These are phyloP conservation scores for Chaetops frenatus DNA, from an alignment of 2,113 vertebrate species.

Conservation along the genomic window DNA sequence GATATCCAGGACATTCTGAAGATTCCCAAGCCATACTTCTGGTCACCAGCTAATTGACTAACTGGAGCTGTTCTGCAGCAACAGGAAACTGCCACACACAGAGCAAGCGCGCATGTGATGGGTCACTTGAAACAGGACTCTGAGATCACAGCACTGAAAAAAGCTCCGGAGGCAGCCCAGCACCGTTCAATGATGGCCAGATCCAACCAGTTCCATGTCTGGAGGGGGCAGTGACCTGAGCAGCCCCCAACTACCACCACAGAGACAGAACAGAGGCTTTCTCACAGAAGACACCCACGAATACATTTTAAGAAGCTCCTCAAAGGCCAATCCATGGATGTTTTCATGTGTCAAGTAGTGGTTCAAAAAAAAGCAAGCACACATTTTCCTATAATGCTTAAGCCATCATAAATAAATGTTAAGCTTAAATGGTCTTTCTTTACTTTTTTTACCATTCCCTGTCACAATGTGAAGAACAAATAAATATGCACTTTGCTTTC, in stretches of 20 bases:
- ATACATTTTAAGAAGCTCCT: not conserved
- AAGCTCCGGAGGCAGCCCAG: not conserved
- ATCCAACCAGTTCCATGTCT: not conserved
- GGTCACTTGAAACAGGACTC: not conserved
- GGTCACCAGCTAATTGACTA: not conserved
- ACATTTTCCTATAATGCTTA: not conserved
- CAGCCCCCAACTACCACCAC: accelerated
- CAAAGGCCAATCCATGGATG: not conserved
- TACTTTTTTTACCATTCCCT: not conserved
- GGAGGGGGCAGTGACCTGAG: not conserved
- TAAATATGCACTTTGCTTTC: not conserved
- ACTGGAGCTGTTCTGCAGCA: not conserved
- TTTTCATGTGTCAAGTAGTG: not conserved
- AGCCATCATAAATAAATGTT: not conserved
- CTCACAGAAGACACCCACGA: not conserved
- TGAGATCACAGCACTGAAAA: not conserved
- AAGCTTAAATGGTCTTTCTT: not conserved
- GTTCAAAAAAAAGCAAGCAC: not conserved
- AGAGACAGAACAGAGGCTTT: not conserved
- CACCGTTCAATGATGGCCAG: not conserved
- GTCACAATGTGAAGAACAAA: not conserved
- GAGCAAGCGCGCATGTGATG: accelerated
- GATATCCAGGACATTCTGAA: not conserved
- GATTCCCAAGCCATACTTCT: not conserved
- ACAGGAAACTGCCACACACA: not conserved